Evolutionary conservation across 2,113 vertebrate species (phyloP).

Genomic region (Stomatorhinus ivindoensis): DNA sequence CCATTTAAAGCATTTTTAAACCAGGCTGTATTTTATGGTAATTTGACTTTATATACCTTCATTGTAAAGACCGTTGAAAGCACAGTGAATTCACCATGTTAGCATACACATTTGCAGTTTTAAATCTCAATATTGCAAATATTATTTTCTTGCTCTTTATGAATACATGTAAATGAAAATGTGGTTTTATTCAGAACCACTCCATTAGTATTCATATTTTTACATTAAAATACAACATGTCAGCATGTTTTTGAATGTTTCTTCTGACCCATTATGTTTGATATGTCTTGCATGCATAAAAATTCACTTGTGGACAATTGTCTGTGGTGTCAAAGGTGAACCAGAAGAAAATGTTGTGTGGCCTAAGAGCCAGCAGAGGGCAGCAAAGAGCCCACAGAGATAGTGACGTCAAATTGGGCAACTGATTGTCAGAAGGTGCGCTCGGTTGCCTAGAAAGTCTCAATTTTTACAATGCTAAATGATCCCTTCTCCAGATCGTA

Average conservation of each 20-base stretch:
- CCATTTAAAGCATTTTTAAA: not conserved
- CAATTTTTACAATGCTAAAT: not conserved
- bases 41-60: not conserved
- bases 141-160: not conserved
- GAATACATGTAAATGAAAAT: not conserved
- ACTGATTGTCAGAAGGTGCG: not conserved
- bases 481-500: not conserved
- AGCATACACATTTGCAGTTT: not conserved
- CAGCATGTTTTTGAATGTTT: not conserved
- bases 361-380: not conserved
- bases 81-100: not conserved
- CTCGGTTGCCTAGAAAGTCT: not conserved
- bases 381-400: not conserved
- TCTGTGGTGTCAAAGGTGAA: not conserved
- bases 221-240: not conserved
- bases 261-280: not conserved
- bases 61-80: not conserved
- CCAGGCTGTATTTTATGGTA: conserved; percentile 9
- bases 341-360: not conserved
- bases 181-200: not conserved
- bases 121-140: not conserved
- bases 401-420: not conserved
- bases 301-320: not conserved
- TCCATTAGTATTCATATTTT: not conserved
- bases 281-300: not conserved